These are phyloP conservation scores for Noctuana brunneofusca DNA, from an alignment of 2,888 invertebrate genomes.

Conservation along the genomic window DNA sequence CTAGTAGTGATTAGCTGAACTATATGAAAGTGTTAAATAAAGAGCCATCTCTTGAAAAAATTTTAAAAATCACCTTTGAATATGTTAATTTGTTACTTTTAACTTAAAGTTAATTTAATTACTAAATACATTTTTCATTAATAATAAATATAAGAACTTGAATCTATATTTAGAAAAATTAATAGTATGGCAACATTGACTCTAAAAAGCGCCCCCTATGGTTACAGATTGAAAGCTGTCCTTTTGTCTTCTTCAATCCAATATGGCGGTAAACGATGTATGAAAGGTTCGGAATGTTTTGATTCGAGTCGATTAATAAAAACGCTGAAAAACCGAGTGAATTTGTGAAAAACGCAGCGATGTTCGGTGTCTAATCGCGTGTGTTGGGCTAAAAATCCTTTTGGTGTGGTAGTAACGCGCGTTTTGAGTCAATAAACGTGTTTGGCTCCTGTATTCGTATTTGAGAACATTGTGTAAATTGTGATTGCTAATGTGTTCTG, in stretches of 20 bases:
- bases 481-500: conserved; percentile 68
- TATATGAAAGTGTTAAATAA: neutral
- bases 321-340: conserved; percentile 52
- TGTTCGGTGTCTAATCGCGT: conserved; percentile 58
- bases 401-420: conserved; percentile 50
- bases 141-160: too few species aligned
- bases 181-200: conserved; percentile 50
- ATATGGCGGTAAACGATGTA: conserved; percentile 81
- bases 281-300: conserved; percentile 80
- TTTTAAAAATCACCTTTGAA: neutral
- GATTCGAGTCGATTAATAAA: conserved; percentile 72
- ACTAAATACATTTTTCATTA: too few species aligned
- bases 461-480: conserved; percentile 43
- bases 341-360: conserved; percentile 49
- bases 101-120: too few species aligned
- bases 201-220: conserved; percentile 54
- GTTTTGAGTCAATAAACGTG: conserved; percentile 58
- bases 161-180: neutral
- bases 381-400: conserved; percentile 54
- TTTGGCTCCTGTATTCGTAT: conserved; percentile 54
- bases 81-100: neutral
- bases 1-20: neutral
- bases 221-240: conserved; percentile 49
- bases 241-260: conserved; percentile 77
- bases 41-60: neutral